Evolutionary conservation across 2,797 vertebrate genomes (phyloP), one percentile per base, ranked within the genome.

Genomic region (Gymnothorax reevesii): DNA sequence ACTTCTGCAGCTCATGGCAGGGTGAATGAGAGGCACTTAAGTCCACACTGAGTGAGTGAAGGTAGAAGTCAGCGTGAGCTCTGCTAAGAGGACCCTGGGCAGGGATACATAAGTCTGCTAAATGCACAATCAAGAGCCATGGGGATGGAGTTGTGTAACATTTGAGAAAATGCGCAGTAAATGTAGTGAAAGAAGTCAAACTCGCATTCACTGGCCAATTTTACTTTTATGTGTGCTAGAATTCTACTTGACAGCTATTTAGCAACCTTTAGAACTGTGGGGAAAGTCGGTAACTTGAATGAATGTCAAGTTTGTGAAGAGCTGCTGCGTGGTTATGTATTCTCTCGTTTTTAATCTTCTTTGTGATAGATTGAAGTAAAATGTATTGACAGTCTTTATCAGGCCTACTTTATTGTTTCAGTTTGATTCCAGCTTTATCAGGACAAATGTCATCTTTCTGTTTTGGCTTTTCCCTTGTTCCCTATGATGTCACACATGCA

Each of bases 1-100:
- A 85, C 88, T 89, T 90, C 90, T 88, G 87, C 86, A 82, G 86
- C 87, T 89, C 87, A 86, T 88, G 88, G 91, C 73, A 52, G 88
- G 89, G 87, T 87, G 85, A 88, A 87, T 89, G 89, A 87, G 87
- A 89, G 87, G 88, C 88, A 90, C 91, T 91, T 90, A 90, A 88
- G 88, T 86, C 82, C 91, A 90, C 88, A 91, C 91, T 90, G 92
- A 86, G 92, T 87, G 88, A 87, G 89, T 90, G 91, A 91, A 92
- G 90, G 90, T 89, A 91, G 90, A 88, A 89, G 87, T 84, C 87
- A 77, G 90, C 85, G 55, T 87, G 90, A 89, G 91, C 87, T 77
- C 84, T n/a, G 27, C 75, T n/a, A 62, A 62, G 33, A 27, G 84
- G 57, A n/a, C n/a, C 88, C 86, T 87, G 85, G 87, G 90, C 89